These are phyloP conservation scores for Poecilia picta DNA, from an alignment of 2,797 vertebrate genomes.

Conservation along the genomic window DNA sequence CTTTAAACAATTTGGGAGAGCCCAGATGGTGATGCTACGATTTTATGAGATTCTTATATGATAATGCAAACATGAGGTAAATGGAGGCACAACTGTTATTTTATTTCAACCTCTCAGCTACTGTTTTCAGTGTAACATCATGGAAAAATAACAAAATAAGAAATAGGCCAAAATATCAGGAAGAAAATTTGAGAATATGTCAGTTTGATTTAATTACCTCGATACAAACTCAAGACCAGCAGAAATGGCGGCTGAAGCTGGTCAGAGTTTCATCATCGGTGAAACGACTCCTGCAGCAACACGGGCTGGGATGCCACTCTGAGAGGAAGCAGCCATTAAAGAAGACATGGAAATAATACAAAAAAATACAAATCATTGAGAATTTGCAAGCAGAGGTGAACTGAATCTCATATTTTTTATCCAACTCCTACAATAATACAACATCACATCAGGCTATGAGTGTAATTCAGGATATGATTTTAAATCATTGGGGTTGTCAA, in stretches of 20 bases:
- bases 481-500: neutral
- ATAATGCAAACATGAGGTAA: neutral
- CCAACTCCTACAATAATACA: neutral
- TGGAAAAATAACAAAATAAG: neutral
- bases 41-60: neutral
- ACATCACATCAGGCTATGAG: no score
- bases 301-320: neutral
- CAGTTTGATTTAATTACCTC: no score
- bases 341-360: no score
- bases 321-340: neutral
- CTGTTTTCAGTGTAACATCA: neutral
- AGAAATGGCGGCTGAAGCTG: neutral
- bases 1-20: neutral
- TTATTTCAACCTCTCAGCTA: neutral
- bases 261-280: neutral
- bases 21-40: neutral
- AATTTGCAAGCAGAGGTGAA: neutral
- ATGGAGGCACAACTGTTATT: neutral
- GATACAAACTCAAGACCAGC: neutral
- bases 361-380: neutral
- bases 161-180: neutral
- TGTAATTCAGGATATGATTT: no score
- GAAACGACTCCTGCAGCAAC: neutral
- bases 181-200: neutral
- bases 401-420: neutral